phyloP scores from a whole-genome alignment of 2,888 invertebrate species.

The Neelides folsomi region DNA sequence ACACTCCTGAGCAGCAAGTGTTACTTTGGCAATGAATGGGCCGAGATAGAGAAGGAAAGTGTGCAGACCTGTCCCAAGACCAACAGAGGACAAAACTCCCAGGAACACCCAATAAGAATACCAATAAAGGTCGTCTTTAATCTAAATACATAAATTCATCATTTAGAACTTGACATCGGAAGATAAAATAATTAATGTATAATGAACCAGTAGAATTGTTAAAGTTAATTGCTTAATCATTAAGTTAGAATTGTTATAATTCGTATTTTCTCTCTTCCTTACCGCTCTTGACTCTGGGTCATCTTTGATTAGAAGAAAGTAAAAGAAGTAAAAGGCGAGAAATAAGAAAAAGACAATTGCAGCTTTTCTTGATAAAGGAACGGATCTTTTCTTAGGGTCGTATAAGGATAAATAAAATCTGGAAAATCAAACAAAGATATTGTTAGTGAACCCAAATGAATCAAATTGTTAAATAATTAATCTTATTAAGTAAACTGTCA shows the following conservation, averaged over 20 bases:
- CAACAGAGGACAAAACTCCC: constrained; percentile 92
- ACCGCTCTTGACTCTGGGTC: constrained; percentile 26
- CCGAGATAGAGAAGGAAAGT: constrained; percentile 97
- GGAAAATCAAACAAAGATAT: constrained; percentile 7
- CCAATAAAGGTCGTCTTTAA: constrained; percentile 47
- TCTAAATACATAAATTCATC: constrained; percentile 9
- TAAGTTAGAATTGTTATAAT: neutral
- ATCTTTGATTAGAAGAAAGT: constrained; percentile 29
- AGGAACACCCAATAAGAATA: constrained; percentile 83
- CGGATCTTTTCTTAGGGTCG: constrained; percentile 32
- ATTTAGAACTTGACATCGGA: too few relatives aligned
- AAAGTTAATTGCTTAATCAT: too few relatives aligned
- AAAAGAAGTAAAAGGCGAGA: constrained; percentile 37
- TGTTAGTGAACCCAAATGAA: too few relatives aligned
- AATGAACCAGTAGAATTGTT: too few relatives aligned
- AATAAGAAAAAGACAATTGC: constrained; percentile 35
- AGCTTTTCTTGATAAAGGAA: constrained; percentile 32
- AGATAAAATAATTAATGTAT: too few relatives aligned
- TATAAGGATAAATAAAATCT: constrained; percentile 37
- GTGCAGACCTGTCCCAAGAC: constrained; percentile 94
- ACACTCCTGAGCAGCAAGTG: constrained; percentile 96
- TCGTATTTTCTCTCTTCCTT: neutral
- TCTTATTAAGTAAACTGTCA: too few relatives aligned
- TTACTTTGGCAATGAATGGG: constrained; percentile 97
- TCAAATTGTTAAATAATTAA: too few relatives aligned